Percentiles rank a stretch among this genome's conserved stretches.
These are phyloP conservation scores for Balanococcus diminutus DNA, from an alignment of 2,888 invertebrate genomes.

Conservation along the genomic window DNA sequence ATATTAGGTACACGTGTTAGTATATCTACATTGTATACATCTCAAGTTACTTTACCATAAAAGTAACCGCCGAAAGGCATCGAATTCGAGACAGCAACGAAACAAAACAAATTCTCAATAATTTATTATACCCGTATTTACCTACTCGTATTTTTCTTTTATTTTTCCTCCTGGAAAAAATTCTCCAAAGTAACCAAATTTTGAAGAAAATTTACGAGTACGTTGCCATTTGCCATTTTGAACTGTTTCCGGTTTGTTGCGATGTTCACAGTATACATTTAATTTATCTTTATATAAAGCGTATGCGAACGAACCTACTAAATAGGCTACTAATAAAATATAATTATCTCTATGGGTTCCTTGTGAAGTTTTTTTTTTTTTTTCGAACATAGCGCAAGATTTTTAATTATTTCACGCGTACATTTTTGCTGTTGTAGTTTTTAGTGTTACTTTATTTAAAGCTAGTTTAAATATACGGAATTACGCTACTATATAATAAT, in stretches of 20 bases:
- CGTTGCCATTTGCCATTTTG: not conserved
- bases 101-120: not conserved
- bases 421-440: not conserved
- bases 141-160: not conserved
- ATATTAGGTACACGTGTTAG: not conserved
- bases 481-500: constrained; percentile 42
- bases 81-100: not conserved
- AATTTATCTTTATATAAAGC: constrained; percentile 2
- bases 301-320: constrained; percentile 25
- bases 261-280: not conserved
- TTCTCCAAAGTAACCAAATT: not conserved
- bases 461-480: constrained; percentile 3
- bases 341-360: constrained; percentile 34
- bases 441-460: not conserved
- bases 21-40: not conserved
- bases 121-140: not conserved
- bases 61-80: not conserved
- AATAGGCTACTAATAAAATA: constrained; percentile 30
- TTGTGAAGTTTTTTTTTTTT: constrained; percentile 15
- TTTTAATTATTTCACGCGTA: constrained; percentile 42
- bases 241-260: constrained; percentile 20
- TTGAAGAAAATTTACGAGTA: constrained; percentile 6
- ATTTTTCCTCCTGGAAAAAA: not conserved
- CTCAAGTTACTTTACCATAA: not conserved
- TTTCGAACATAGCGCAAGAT: constrained; percentile 27